A percentile compares a stretch with the other conserved stretches of the same genome.
Evolutionary conservation across 37 sponge, comb jelly and placozoan species (phyloP).

Genomic region (Axinella damicornis): DNA sequence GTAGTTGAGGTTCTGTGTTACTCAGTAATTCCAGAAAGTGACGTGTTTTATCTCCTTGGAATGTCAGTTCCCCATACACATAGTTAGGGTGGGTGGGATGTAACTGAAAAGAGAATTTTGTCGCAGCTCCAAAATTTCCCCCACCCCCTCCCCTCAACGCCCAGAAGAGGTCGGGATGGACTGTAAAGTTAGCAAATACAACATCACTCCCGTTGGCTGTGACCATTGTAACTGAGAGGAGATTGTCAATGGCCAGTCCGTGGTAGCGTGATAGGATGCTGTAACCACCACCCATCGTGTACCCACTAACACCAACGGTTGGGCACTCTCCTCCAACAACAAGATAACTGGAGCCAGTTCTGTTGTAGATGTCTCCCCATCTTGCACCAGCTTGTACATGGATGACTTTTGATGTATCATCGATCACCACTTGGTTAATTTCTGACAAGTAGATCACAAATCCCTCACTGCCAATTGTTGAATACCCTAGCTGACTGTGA

Average conservation of each 20-base stretch:
- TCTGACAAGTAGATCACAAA: constrained; percentile 26
- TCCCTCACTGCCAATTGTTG: constrained; percentile 38
- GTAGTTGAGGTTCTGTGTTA: too few relatives aligned
- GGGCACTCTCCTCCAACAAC: constrained; percentile 41
- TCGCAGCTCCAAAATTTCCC: constrained; percentile 62
- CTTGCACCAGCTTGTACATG: constrained; percentile 25
- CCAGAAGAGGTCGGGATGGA: constrained; percentile 67
- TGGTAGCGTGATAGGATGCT: constrained; percentile 26
- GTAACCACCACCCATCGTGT: constrained; percentile 45
- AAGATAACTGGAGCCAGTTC: constrained; percentile 5
- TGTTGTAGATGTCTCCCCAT: constrained; percentile 36
- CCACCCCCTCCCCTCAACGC: constrained; percentile 69
- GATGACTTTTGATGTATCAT: not conserved
- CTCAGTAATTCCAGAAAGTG: too few relatives aligned
- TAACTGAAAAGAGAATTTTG: constrained; percentile 7
- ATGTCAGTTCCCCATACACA: too few relatives aligned
- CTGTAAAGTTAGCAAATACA: constrained; percentile 36
- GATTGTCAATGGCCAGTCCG: constrained; percentile 61
- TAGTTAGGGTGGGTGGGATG: too few relatives aligned
- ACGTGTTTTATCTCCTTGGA: not conserved
- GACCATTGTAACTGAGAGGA: constrained; percentile 29
- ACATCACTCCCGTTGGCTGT: constrained; percentile 55
- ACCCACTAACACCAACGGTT: constrained; percentile 43
- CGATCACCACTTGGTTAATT: not conserved
- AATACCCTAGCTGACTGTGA: constrained; percentile 39